Conservation (phyloP, 2,797 vertebrate species). For the Alauda arvensis region DNA sequence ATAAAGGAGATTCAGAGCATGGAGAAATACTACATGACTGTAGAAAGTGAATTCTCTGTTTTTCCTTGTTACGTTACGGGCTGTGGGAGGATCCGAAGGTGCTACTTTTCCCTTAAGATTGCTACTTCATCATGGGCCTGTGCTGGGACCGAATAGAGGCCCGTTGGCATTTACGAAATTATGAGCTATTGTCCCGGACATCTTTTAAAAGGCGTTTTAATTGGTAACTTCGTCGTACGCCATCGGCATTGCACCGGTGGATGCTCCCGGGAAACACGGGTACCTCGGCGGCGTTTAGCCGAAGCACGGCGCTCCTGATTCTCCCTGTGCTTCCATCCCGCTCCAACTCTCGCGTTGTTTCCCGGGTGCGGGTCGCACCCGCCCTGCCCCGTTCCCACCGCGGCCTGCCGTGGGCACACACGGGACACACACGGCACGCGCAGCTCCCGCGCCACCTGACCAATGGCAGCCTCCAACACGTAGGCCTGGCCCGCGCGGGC, state of each 20-base stretch:
- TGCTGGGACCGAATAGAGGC: background rate
- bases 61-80: background rate
- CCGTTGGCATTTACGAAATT: background rate
- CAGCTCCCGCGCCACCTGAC: background rate
- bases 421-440: background rate
- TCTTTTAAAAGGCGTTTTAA: background rate
- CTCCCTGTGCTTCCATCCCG: too few species aligned
- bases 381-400: background rate
- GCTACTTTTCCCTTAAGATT: background rate
- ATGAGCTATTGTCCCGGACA: background rate
- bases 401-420: background rate
- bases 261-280: too few species aligned
- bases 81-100: fast-evolving
- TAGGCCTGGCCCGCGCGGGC: background rate
- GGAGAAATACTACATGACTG: background rate
- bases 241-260: background rate
- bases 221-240: background rate
- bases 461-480: slow-evolving; percentile 30
- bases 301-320: fast-evolving
- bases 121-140: background rate
- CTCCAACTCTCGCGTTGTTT: fast-evolving
- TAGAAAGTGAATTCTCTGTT: background rate
- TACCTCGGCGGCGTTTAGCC: too few species aligned
- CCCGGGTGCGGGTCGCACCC: fast-evolving
- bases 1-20: background rate